Evolutionary conservation across 2,113 vertebrate genomes (phyloP).

Genomic region (Aythya baeri): DNA sequence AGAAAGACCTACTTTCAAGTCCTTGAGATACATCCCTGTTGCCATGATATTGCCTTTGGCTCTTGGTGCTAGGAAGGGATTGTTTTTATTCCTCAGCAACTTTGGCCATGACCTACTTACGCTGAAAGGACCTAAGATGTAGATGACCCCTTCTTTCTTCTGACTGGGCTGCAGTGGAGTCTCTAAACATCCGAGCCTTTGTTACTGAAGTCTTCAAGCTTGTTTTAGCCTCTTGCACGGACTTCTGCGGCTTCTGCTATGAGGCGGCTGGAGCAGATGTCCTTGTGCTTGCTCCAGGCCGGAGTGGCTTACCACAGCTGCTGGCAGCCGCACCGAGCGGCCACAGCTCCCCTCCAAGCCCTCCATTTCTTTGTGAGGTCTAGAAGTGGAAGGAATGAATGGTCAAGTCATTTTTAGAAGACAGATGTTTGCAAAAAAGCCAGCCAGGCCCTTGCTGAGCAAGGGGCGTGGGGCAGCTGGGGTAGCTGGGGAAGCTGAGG

Average conservation of each 20-base stretch:
- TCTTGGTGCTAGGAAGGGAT: background rate
- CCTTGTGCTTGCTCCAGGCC: background rate
- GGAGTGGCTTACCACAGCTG: background rate
- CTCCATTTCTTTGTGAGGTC: background rate
- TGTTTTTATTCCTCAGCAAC: background rate
- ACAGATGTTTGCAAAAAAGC: background rate
- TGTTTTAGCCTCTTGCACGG: background rate
- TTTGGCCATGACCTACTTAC: background rate
- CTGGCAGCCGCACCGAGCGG: background rate
- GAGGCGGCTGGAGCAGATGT: background rate
- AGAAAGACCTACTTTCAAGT: background rate
- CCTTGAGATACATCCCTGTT: background rate
- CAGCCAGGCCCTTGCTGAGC: background rate
- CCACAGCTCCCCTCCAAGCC: background rate
- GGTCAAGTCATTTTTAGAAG: background rate
- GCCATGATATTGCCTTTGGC: background rate
- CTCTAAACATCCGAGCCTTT: background rate
- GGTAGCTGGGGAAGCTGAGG: background rate
- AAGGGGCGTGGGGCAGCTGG: background rate
- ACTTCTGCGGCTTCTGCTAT: background rate
- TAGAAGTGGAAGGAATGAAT: slow-evolving; percentile 22
- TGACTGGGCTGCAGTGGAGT: background rate
- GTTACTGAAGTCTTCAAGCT: background rate
- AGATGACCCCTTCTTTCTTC: background rate
- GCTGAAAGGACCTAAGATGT: background rate